Evolutionary conservation across 2,888 invertebrate genomes (phyloP).

Genomic region (Pseudococcus jackbeardsleyi): DNA sequence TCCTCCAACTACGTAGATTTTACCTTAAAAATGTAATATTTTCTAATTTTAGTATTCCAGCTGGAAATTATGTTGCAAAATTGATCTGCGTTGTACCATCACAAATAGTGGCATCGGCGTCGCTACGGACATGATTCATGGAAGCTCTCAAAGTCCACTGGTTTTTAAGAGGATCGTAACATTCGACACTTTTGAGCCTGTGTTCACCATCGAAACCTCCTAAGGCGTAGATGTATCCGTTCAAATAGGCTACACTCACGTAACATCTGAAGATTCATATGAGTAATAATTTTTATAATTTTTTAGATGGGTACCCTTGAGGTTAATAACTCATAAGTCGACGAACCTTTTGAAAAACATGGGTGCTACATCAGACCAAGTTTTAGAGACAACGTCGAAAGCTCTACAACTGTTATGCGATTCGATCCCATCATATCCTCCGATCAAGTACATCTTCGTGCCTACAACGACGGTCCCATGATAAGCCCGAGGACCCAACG

Average conservation of each 20-base stretch:
- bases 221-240: conserved; percentile 86
- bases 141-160: conserved; percentile 90
- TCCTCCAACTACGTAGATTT: conserved; percentile 87
- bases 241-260: conserved; percentile 84
- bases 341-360: conserved; percentile 84
- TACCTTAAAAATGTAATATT: conserved; percentile 72
- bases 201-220: conserved; percentile 90
- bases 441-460: conserved; percentile 87
- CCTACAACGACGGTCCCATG: conserved; percentile 92
- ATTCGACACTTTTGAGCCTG: conserved; percentile 88
- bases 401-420: conserved; percentile 89
- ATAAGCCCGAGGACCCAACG: conserved; percentile 79
- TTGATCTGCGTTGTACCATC: conserved; percentile 73
- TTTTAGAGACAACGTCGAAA: conserved; percentile 87
- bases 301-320: not conserved
- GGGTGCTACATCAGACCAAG: conserved; percentile 88
- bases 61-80: not conserved
- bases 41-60: not conserved
- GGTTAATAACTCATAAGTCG: not conserved
- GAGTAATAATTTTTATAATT: not conserved
- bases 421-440: conserved; percentile 91
- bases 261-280: conserved; percentile 76
- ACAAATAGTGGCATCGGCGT: conserved; percentile 88
- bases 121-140: conserved; percentile 90
- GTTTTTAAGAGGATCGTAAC: conserved; percentile 85